phyloP scores from a whole-genome alignment of 2,888 invertebrate species.

The Andrena minutula region DNA sequence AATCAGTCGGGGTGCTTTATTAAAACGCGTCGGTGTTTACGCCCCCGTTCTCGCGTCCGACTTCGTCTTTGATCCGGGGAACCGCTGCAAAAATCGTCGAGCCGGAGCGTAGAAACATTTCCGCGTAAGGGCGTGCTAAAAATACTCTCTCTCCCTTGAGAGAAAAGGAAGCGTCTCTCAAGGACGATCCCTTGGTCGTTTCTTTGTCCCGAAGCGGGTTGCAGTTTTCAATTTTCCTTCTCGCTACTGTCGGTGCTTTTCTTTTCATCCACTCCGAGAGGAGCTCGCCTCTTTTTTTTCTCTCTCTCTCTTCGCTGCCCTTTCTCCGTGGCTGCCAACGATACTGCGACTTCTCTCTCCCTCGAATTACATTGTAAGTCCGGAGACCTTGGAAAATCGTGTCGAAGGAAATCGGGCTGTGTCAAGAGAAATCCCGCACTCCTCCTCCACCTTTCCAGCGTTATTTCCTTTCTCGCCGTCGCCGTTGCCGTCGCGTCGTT shows the following conservation, averaged over 20 bases:
- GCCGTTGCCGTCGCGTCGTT: not conserved
- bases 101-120: not conserved
- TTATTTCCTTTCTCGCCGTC: conserved; percentile 16
- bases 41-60: not conserved
- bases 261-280: conserved; percentile 45
- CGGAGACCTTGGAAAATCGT: conserved; percentile 57
- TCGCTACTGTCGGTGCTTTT: conserved; percentile 37
- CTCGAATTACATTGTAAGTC: conserved; percentile 55
- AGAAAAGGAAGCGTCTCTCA: conserved; percentile 16
- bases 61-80: not conserved
- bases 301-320: too few relatives aligned
- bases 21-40: conserved; percentile 15
- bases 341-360: conserved; percentile 41
- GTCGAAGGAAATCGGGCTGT: conserved; percentile 55
- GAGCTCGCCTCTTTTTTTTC: not conserved
- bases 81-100: not conserved
- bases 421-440: conserved; percentile 41
- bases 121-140: not conserved
- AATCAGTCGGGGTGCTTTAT: conserved; percentile 1
- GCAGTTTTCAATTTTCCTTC: conserved; percentile 49
- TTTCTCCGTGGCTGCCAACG: conserved; percentile 24
- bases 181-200: conserved; percentile 41
- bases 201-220: conserved; percentile 28
- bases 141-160: conserved; percentile 2
- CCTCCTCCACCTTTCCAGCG: not conserved